These are phyloP conservation scores for Pseudopipra pipra DNA, from an alignment of 2,113 vertebrate genomes.

Conservation along the genomic window DNA sequence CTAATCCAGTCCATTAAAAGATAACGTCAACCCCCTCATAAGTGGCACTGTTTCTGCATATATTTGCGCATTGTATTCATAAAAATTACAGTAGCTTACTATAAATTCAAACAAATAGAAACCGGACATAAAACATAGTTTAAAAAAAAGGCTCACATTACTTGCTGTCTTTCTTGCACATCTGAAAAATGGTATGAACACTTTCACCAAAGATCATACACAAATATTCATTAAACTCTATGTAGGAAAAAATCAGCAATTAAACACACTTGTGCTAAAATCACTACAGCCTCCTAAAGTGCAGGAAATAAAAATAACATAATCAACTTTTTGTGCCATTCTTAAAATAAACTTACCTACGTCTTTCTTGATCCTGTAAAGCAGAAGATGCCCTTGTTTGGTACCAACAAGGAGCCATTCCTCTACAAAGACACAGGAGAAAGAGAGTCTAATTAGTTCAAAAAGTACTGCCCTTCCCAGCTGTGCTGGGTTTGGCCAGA, in stretches of 20 bases:
- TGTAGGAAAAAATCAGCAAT: not conserved
- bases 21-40: not conserved
- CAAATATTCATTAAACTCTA: not conserved
- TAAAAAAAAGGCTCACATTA: not conserved
- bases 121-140: not conserved
- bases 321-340: not conserved
- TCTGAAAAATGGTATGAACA: not conserved
- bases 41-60: not conserved
- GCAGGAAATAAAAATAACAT: not conserved
- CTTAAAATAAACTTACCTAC: constrained; percentile 73
- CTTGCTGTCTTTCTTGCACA: not conserved
- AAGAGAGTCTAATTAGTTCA: not conserved
- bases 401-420: constrained; percentile 98
- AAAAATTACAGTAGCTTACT: not conserved
- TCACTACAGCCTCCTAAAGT: not conserved
- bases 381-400: constrained; percentile 95
- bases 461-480: not conserved
- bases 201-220: not conserved
- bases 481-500: not conserved
- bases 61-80: not conserved
- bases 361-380: constrained; percentile 94
- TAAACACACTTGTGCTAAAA: not conserved
- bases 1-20: not conserved
- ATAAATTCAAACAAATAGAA: not conserved
- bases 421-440: constrained; percentile 74